These are phyloP conservation scores for Pachliopta kotzebuea DNA, from an alignment of 2,888 invertebrate species.

Conservation along the genomic window DNA sequence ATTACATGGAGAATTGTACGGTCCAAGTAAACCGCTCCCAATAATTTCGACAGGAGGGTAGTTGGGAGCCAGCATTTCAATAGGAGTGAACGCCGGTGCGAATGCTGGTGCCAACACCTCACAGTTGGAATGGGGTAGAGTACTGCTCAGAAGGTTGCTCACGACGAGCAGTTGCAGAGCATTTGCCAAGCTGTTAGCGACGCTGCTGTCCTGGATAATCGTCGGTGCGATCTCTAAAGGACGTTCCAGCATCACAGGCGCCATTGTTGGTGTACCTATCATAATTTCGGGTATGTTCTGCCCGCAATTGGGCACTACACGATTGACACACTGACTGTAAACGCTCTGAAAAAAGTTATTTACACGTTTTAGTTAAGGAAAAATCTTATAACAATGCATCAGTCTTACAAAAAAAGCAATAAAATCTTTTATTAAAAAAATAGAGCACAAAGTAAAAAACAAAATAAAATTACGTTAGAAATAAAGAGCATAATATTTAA, in stretches of 20 bases:
- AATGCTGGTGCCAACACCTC: conserved; percentile 24
- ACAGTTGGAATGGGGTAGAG: conserved; percentile 44
- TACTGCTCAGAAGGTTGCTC: conserved; percentile 58
- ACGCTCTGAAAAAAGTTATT: conserved; percentile 43
- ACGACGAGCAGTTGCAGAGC: conserved; percentile 63
- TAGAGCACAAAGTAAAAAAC: neutral
- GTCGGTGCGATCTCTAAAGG: conserved; percentile 41
- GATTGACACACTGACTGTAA: conserved; percentile 49
- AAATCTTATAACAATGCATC: neutral
- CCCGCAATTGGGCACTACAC: conserved; percentile 42
- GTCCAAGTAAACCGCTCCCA: conserved; percentile 23
- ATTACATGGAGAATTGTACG: conserved; percentile 20
- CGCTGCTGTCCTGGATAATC: conserved; percentile 59
- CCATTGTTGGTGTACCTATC: conserved; percentile 29
- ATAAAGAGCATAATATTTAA: conserved; percentile 5
- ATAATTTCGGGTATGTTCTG: conserved; percentile 38
- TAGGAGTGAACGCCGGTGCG: conserved; percentile 18
- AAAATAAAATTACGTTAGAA: neutral
- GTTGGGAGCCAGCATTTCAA: conserved; percentile 23
- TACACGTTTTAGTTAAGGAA: too few species aligned
- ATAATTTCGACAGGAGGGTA: conserved; percentile 21
- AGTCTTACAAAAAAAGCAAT: neutral
- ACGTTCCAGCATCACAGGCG: conserved; percentile 29
- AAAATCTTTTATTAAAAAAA: neutral
- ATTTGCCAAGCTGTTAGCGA: conserved; percentile 64